Evolutionary conservation across 2,797 vertebrate species (phyloP).

Genomic region (Sphenopsis melanotis): DNA sequence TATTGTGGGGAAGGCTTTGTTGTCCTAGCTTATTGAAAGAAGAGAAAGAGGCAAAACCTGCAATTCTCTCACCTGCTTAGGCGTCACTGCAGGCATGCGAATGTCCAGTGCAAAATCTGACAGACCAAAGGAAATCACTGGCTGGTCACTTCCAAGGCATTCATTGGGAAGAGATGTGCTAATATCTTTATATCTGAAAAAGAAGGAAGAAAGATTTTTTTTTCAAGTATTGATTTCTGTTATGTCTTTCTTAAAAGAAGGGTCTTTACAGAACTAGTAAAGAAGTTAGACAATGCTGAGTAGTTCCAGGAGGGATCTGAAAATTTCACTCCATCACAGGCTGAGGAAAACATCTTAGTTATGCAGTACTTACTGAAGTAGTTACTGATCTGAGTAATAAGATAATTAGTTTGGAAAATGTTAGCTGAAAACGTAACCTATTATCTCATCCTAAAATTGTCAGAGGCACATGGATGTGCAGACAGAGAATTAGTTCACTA

Average conservation of each 20-base stretch:
- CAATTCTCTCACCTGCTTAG: slow-evolving; percentile 78
- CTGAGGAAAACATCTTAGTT: background rate
- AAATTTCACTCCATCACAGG: background rate
- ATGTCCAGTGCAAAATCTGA: slow-evolving; percentile 88
- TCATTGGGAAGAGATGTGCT: slow-evolving; percentile 75
- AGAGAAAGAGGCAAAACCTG: background rate
- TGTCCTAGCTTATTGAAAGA: background rate
- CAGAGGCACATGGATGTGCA: background rate
- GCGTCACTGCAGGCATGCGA: slow-evolving; percentile 88
- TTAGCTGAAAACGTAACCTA: background rate
- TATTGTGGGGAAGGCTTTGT: background rate
- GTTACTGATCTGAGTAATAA: background rate
- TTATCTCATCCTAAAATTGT: background rate
- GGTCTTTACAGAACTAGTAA: background rate
- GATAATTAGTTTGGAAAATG: background rate
- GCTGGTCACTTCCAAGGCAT: slow-evolving; percentile 78
- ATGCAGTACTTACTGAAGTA: background rate
- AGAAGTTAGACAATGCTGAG: background rate
- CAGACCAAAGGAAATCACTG: slow-evolving; percentile 75
- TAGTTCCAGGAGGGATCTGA: background rate
- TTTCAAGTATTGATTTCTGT: background rate
- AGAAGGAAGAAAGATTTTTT: background rate
- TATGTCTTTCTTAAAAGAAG: background rate
- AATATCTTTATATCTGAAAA: slow-evolving; percentile 81
- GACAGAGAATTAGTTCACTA: background rate